A percentile compares a stretch with the other conserved stretches of the same genome.
Evolutionary conservation across 2,888 invertebrate genomes (phyloP).

Genomic region (Drosophila quinaria): DNA sequence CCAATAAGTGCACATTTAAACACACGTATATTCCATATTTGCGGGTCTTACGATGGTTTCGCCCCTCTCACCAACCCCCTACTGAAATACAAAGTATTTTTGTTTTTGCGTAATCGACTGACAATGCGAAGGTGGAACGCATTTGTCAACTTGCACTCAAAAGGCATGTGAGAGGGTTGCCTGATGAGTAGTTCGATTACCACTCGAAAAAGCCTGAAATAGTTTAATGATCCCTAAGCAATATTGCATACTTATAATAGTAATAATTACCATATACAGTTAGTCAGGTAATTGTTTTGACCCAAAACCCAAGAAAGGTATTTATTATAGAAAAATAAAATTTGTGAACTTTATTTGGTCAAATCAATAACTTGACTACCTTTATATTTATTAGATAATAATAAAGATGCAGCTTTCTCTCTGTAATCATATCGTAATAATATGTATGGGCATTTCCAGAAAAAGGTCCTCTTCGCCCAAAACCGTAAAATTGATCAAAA

Average conservation of each 20-base stretch:
- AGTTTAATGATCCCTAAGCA: neutral
- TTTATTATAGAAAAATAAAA: neutral
- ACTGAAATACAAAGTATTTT: constrained; percentile 21
- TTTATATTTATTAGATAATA: neutral
- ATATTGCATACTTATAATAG: neutral
- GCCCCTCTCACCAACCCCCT: constrained; percentile 5
- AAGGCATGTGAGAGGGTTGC: constrained; percentile 5
- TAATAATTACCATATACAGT: neutral
- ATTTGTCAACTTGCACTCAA: constrained; percentile 41
- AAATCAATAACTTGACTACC: neutral
- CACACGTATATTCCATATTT: constrained; percentile 39
- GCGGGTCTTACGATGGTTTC: constrained; percentile 36
- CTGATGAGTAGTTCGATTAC: neutral
- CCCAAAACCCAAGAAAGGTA: neutral
- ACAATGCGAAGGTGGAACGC: constrained; percentile 44
- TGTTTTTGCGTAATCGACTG: constrained; percentile 67
- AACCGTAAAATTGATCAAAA: too few relatives aligned
- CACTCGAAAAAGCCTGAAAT: neutral
- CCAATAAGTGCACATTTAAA: constrained; percentile 49
- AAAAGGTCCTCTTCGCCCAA: too few relatives aligned
- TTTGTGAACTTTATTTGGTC: neutral
- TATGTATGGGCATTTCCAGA: too few relatives aligned
- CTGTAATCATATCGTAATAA: neutral
- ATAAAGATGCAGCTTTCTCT: neutral
- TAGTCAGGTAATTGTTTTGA: neutral